Percentiles rank a stretch among this genome's conserved stretches.
phyloP scores from a whole-genome alignment of 2,888 invertebrate species.

The Drosophila crucigera region DNA sequence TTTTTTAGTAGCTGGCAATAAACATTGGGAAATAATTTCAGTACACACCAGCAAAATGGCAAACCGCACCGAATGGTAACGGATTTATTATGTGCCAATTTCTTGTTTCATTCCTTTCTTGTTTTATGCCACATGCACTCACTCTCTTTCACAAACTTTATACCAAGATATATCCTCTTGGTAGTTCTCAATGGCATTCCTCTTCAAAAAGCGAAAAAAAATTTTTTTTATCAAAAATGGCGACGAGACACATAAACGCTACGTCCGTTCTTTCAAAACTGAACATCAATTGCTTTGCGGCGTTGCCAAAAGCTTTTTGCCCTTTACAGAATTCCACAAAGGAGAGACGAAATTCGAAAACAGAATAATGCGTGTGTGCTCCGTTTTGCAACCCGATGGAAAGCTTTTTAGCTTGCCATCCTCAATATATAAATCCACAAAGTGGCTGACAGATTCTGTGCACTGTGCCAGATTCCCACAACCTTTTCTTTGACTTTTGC shows the following conservation, averaged over 20 bases:
- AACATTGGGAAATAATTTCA: slow-evolving; percentile 6
- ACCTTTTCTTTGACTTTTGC: slow-evolving; percentile 32
- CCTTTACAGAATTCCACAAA: slow-evolving; percentile 8
- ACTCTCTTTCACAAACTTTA: slow-evolving; percentile 13
- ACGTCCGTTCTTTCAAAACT: slow-evolving; percentile 66
- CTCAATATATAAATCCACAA: slow-evolving; percentile 2
- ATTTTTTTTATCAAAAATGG: slow-evolving; percentile 10
- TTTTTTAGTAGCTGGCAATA: slow-evolving; percentile 1
- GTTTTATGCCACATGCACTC: slow-evolving; percentile 29
- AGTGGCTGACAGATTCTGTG: slow-evolving; percentile 20
- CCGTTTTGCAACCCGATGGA: slow-evolving; percentile 13
- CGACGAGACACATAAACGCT: slow-evolving; percentile 59
- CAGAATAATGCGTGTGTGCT: slow-evolving; percentile 18
- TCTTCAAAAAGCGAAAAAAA: slow-evolving; percentile 24
- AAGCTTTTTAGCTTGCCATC: slow-evolving; percentile 26
- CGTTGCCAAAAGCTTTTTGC: slow-evolving; percentile 53
- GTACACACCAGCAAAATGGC: slow-evolving; percentile 16
- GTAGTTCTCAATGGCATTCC: slow-evolving; percentile 43
- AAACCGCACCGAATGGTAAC: slow-evolving; percentile 24
- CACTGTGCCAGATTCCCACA: slow-evolving; percentile 39
- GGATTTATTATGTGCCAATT: slow-evolving; percentile 31
- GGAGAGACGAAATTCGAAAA: slow-evolving; percentile 23
- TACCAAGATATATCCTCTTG: slow-evolving; percentile 34
- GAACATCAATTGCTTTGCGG: slow-evolving; percentile 65
- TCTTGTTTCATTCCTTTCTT: slow-evolving; percentile 14